phyloP scores from a whole-genome alignment of 2,113 vertebrate genomes.

The Burhinus bistriatus region DNA sequence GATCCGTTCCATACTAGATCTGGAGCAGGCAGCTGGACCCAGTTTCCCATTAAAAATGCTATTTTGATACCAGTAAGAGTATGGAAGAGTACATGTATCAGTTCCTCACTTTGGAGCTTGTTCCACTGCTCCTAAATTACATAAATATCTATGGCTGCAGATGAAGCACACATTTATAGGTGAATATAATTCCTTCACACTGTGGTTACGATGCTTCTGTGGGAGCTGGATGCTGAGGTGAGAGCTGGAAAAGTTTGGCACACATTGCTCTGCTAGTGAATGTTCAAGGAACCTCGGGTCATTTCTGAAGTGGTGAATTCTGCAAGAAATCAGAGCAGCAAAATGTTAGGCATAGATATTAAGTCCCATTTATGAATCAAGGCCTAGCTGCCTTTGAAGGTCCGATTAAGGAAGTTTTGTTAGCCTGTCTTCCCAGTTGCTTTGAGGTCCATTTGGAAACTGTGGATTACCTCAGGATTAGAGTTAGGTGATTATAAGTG shows the following conservation, averaged over 20 bases:
- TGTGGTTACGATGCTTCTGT: background rate
- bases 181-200: background rate
- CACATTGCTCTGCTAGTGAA: background rate
- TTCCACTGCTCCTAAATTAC: background rate
- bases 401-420: background rate
- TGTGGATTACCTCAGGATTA: background rate
- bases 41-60: background rate
- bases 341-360: background rate
- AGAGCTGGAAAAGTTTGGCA: background rate
- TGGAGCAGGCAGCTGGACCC: background rate
- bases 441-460: background rate
- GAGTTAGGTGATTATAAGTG: background rate
- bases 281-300: background rate
- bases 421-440: background rate
- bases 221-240: background rate
- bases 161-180: background rate
- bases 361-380: background rate
- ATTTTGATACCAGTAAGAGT: background rate
- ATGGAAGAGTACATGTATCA: fast-evolving
- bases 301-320: background rate
- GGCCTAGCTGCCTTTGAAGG: background rate
- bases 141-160: background rate
- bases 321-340: background rate
- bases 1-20: background rate
- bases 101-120: background rate